Evolutionary conservation across 2,888 invertebrate species (phyloP), one percentile per base, ranked within the genome.

Genomic region (Acrobasis repandana): DNA sequence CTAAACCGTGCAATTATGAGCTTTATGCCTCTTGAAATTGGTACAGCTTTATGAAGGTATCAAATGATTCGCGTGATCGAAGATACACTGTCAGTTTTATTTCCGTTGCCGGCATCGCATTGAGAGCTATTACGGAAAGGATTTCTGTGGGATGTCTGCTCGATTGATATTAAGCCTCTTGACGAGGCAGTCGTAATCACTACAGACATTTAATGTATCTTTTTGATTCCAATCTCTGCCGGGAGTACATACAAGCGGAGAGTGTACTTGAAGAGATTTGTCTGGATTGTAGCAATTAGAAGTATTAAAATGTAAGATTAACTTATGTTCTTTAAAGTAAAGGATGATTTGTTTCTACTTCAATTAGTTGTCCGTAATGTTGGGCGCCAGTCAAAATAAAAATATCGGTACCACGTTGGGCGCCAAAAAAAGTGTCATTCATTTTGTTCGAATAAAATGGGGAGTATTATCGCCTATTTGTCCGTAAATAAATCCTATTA

Each of bases 61-160:
- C 14, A 47, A 57, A 59, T 59, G 51, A 65, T 65, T 64, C 61
- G 58, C 67, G 62, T 68, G 66, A 71, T 75, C 66, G 69, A 66
- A 66, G 65, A 68, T 65, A 67, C 66, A 65, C 43, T 73, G 70
- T 71, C 76, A 70, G 68, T 70, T 71, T 68, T 65, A 70, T 70
- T 70, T 72, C 71, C 72, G 65, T 65, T 68, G 66, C 70, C 61
- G 63, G 62, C 61, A 62, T 69, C 61, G 67, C 61, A 60, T 52
- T 14, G 59, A 18, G 52, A 46, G 15, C 38, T 51, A 60, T 52
- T 60, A 52, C 38, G 10, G 16, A 43, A 33, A 9, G 47, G 60
- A 60, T 60, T 60, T 47, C 46, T 28, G 51, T 20, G 16, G 46
- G 18, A 58, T 57, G 28, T 57, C 28, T 47, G 18, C 47, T 48